phyloP scores from a whole-genome alignment of 2,797 vertebrate genomes.

The Mergus octosetaceus region DNA sequence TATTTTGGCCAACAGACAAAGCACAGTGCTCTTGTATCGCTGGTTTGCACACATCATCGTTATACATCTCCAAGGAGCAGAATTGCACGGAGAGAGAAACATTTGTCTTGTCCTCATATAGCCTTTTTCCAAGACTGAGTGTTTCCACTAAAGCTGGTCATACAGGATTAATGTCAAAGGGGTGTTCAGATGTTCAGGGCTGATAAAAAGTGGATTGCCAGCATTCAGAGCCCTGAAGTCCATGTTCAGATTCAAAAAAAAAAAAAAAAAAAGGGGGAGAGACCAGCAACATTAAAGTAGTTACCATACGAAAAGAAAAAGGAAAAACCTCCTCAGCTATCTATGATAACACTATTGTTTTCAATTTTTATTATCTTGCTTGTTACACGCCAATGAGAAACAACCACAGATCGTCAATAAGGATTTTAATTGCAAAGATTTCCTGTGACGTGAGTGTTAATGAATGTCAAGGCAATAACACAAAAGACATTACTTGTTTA shows the following conservation, averaged over 20 bases:
- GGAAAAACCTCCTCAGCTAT: slow-evolving; percentile 61
- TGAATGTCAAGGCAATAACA: slow-evolving; percentile 84
- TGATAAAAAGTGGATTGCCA: slow-evolving; percentile 58
- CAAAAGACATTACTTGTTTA: slow-evolving; percentile 83
- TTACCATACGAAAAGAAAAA: slow-evolving; percentile 46
- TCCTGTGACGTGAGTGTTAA: slow-evolving; percentile 83
- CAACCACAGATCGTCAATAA: slow-evolving; percentile 73
- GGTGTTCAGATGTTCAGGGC: slow-evolving; percentile 59
- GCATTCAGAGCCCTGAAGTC: neutral
- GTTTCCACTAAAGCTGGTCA: slow-evolving; percentile 60
- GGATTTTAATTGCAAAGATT: slow-evolving; percentile 82
- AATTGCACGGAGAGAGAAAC: neutral
- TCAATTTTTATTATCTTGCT: slow-evolving; percentile 69
- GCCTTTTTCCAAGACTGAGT: slow-evolving; percentile 38
- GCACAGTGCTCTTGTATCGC: neutral
- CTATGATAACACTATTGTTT: slow-evolving; percentile 61
- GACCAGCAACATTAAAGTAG: slow-evolving; percentile 8
- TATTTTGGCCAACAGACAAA: neutral
- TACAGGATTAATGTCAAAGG: slow-evolving; percentile 60
- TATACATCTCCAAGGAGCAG: neutral
- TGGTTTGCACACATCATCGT: fast-evolving
- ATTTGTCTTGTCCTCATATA: slow-evolving; percentile 30
- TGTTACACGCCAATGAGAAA: slow-evolving; percentile 63
- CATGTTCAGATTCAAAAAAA: slow-evolving; percentile 1
- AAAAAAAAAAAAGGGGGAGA: neutral